Evolutionary conservation across 2,113 vertebrate genomes (phyloP).

Genomic region (Callospermophilus lateralis): DNA sequence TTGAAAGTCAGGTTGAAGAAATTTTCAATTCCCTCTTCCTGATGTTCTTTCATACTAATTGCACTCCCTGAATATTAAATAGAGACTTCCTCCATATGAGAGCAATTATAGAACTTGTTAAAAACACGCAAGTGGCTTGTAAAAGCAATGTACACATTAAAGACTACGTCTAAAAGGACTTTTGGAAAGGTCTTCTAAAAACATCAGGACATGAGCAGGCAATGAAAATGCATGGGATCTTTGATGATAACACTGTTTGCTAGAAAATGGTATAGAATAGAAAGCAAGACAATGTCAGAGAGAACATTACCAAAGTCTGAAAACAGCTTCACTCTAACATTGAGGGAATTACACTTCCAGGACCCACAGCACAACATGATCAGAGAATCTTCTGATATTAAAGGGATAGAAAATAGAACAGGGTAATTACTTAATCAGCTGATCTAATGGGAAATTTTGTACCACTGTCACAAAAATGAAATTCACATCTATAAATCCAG

Average conservation of each 20-base stretch:
- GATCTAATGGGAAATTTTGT: background rate
- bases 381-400: background rate
- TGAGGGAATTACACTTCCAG: background rate
- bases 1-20: slow-evolving; percentile 80
- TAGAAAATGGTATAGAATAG: background rate
- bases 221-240: slow-evolving; percentile 50
- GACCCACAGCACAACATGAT: background rate
- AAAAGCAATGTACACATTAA: slow-evolving; percentile 71
- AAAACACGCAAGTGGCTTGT: slow-evolving; percentile 72
- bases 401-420: background rate
- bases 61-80: slow-evolving; percentile 79
- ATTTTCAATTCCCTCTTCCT: slow-evolving; percentile 74
- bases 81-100: slow-evolving; percentile 56
- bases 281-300: slow-evolving; percentile 63
- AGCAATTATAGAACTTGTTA: slow-evolving; percentile 72
- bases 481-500: background rate
- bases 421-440: slow-evolving; percentile 1
- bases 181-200: slow-evolving; percentile 70
- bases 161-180: slow-evolving; percentile 45
- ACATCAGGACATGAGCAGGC: slow-evolving; percentile 25
- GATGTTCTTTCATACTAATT: slow-evolving; percentile 82
- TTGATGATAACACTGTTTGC: slow-evolving; percentile 20
- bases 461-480: background rate
- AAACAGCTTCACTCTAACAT: slow-evolving; percentile 12
- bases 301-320: slow-evolving; percentile 15